Evolutionary conservation across 1,140 invertebrate genomes (phyloP).

Genomic region (Ceratoteleas bidentatus): DNA sequence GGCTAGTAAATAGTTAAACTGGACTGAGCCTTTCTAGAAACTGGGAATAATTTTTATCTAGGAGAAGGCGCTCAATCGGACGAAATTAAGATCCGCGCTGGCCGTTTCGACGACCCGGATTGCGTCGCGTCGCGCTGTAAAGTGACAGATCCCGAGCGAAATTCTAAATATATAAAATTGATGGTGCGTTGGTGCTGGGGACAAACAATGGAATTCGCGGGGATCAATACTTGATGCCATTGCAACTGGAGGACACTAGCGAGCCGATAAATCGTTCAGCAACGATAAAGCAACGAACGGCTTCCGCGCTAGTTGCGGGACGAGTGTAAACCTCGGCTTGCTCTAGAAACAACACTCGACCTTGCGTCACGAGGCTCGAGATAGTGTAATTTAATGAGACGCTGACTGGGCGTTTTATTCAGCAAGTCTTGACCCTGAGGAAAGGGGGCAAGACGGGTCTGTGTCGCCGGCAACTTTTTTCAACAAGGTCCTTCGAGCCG

Average conservation of each 20-base stretch:
- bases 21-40: no score
- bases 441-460: conserved; percentile 18
- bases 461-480: neutral
- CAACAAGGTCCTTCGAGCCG: neutral
- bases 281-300: conserved; percentile 56
- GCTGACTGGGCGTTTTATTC: conserved; percentile 59
- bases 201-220: conserved; percentile 54
- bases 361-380: conserved; percentile 56
- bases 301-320: conserved; percentile 49
- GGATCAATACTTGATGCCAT: conserved; percentile 59
- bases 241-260: conserved; percentile 58
- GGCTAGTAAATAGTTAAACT: no score
- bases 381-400: conserved; percentile 58
- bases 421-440: conserved; percentile 57
- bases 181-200: conserved; percentile 41
- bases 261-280: conserved; percentile 60
- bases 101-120: no score
- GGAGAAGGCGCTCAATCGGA: no score
- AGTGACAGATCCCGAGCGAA: conserved; percentile 22
- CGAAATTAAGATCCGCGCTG: no score
- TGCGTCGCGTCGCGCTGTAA: conserved; percentile 28
- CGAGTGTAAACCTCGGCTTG: conserved; percentile 58
- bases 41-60: no score
- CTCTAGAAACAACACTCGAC: conserved; percentile 59
- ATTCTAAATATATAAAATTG: conserved; percentile 58